Evolutionary conservation across 1,140 invertebrate species (phyloP).

Genomic region (Belonocnema kinseyi): DNA sequence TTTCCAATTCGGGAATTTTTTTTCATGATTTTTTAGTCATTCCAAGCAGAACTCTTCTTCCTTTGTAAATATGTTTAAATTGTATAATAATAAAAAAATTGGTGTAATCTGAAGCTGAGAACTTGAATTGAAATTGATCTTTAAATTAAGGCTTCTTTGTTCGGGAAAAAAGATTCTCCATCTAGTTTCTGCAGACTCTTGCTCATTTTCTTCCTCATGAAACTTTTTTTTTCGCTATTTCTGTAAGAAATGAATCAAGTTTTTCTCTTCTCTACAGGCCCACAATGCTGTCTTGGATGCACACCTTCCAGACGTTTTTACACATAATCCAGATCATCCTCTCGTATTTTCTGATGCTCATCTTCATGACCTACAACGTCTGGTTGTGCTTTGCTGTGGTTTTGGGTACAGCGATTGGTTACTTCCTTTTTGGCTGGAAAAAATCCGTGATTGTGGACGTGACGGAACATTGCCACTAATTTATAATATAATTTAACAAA

Average conservation of each 20-base stretch:
- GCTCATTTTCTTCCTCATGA: neutral
- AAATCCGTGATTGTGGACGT: constrained; percentile 93
- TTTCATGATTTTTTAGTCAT: too few relatives aligned
- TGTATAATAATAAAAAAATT: too few relatives aligned
- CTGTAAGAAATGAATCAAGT: constrained; percentile 10
- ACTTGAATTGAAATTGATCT: too few relatives aligned
- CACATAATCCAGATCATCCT: constrained; percentile 93
- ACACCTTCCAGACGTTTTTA: constrained; percentile 91
- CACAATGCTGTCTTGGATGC: constrained; percentile 86
- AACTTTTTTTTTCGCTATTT: constrained; percentile 9
- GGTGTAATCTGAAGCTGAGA: too few relatives aligned
- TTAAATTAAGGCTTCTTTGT: too few relatives aligned
- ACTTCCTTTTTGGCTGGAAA: constrained; percentile 96
- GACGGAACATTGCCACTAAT: constrained; percentile 95
- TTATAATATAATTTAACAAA: neutral
- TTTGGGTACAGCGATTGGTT: constrained; percentile 91
- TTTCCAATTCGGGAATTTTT: too few relatives aligned
- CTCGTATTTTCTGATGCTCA: constrained; percentile 96
- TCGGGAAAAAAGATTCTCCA: too few relatives aligned
- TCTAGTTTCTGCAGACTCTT: neutral
- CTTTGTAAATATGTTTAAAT: too few relatives aligned
- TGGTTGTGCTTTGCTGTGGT: constrained; percentile 95
- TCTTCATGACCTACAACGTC: constrained; percentile 99
- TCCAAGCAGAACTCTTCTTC: too few relatives aligned
- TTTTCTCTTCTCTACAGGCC: constrained; percentile 78